Conservation (phyloP, 2,113 vertebrate species). For the Clarias gariepinus region DNA sequence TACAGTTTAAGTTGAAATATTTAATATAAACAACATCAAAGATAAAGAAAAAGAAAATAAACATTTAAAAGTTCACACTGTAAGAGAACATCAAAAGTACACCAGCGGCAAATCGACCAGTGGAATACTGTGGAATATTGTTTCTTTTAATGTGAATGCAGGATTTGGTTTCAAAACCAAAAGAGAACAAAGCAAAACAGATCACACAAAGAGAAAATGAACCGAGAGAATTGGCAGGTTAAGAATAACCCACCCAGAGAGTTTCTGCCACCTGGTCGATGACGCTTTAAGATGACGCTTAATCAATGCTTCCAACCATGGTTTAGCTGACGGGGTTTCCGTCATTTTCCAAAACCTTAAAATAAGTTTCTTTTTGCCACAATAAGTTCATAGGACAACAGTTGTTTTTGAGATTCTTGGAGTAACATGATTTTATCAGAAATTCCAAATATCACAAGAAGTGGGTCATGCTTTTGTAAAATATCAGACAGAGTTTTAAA, state of each 20-base stretch:
- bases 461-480: too few relatives aligned
- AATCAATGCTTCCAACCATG: too few relatives aligned
- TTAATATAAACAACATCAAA: not conserved
- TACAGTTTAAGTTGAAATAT: not conserved
- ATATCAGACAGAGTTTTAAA: too few relatives aligned
- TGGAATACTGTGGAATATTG: not conserved
- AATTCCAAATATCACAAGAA: too few relatives aligned
- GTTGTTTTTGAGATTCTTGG: too few relatives aligned
- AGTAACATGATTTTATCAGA: too few relatives aligned
- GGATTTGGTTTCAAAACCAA: not conserved
- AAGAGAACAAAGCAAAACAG: not conserved
- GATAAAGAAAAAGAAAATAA: not conserved
- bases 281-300: constrained; percentile 77
- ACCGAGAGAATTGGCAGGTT: constrained; percentile 55
- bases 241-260: constrained; percentile 86
- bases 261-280: constrained; percentile 94
- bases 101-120: not conserved
- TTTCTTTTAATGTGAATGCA: not conserved
- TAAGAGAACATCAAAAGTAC: not conserved
- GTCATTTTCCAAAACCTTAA: too few relatives aligned
- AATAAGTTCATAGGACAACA: too few relatives aligned
- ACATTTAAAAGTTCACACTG: not conserved
- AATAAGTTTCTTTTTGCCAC: too few relatives aligned
- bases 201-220: not conserved
- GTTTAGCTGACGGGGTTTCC: too few relatives aligned